Conservation (phyloP, 2,888 invertebrate genomes). For the Tachystola acroxantha region DNA sequence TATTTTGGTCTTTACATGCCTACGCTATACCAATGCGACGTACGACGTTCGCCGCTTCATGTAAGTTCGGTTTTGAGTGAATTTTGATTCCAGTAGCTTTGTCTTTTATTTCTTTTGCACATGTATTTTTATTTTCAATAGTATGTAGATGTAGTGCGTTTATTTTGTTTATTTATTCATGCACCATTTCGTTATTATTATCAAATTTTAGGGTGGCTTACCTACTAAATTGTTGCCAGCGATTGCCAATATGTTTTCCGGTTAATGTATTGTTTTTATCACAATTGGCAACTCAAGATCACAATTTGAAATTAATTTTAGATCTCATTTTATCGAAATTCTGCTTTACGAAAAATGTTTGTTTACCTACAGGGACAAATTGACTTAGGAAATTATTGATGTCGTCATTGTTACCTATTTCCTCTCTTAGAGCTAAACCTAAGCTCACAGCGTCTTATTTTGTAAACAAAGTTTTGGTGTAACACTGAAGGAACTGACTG, state of each 20-base stretch:
- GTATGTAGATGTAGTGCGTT: constrained; percentile 57
- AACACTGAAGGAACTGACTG: too few species aligned
- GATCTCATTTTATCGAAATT: too few species aligned
- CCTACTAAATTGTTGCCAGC: constrained; percentile 14
- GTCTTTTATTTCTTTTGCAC: constrained; percentile 60
- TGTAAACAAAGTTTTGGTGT: too few species aligned
- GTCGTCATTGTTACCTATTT: constrained; percentile 29
- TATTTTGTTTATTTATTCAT: constrained; percentile 48
- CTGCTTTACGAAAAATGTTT: too few species aligned
- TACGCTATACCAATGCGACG: constrained; percentile 53
- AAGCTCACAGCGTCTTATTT: too few species aligned
- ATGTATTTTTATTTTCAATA: constrained; percentile 39
- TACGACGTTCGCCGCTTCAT: constrained; percentile 66
- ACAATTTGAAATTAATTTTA: too few species aligned
- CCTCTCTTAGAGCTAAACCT: constrained; percentile 37
- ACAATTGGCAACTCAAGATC: too few species aligned
- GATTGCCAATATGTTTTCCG: too few species aligned
- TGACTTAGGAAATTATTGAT: too few species aligned
- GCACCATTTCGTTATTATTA: constrained; percentile 62
- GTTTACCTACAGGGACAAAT: too few species aligned
- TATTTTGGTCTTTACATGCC: constrained; percentile 70
- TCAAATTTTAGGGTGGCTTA: constrained; percentile 27
- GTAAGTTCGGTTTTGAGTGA: constrained; percentile 63
- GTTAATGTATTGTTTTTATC: too few species aligned
- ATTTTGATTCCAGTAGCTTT: constrained; percentile 30